Conservation (phyloP, 2,113 vertebrate genomes). For the Chroicocephalus ridibundus region DNA sequence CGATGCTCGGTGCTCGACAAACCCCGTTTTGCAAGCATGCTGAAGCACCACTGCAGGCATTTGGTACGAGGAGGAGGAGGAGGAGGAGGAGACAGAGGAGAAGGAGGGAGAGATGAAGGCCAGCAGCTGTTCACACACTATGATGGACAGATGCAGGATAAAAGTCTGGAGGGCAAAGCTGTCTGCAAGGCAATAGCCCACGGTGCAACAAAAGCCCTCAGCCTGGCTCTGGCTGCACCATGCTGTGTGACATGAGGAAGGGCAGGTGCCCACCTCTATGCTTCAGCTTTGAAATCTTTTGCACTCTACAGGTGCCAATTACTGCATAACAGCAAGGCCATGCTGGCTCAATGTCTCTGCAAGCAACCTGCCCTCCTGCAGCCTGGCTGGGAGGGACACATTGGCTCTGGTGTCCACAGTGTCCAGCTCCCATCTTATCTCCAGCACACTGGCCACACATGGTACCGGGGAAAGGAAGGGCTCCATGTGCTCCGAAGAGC, state of each 20-base stretch:
- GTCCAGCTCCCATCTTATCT: background rate
- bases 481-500: background rate
- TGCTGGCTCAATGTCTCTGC: background rate
- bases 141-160: background rate
- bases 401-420: background rate
- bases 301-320: background rate
- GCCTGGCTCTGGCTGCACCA: background rate
- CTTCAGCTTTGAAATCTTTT: background rate
- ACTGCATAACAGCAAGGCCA: background rate
- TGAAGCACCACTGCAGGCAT: background rate
- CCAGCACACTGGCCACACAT: rapidly evolving
- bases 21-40: background rate
- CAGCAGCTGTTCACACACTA: background rate
- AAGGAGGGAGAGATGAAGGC: background rate
- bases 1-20: rapidly evolving
- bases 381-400: background rate
- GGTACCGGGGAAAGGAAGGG: background rate
- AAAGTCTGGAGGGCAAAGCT: background rate
- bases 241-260: background rate
- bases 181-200: background rate
- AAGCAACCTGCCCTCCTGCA: background rate
- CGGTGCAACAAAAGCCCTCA: background rate
- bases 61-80: background rate
- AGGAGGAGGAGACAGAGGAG: background rate
- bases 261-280: background rate